phyloP scores from a whole-genome alignment of 1,140 invertebrate species.

The Lerema accius region DNA sequence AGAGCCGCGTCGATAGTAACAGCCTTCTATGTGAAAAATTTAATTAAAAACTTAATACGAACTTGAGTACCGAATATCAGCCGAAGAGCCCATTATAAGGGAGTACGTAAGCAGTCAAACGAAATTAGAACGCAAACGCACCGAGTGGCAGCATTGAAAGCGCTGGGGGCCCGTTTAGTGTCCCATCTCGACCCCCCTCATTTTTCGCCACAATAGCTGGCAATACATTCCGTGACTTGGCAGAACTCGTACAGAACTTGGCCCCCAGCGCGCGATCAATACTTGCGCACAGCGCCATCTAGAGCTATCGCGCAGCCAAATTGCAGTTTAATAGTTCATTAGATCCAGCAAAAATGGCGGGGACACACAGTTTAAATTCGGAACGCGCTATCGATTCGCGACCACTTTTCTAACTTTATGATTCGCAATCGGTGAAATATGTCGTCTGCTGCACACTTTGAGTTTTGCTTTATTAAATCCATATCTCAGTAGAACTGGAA shows the following conservation, averaged over 20 bases:
- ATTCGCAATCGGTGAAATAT: constrained; percentile 14
- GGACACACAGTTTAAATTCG: constrained; percentile 78
- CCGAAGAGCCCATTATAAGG: constrained; percentile 24
- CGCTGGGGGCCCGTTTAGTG: constrained; percentile 40
- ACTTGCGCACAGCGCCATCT: constrained; percentile 78
- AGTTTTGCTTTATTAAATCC: too few species aligned
- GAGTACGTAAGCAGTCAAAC: constrained; percentile 27
- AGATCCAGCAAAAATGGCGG: constrained; percentile 79
- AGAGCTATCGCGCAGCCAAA: constrained; percentile 76
- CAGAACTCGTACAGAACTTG: constrained; percentile 71
- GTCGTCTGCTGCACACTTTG: constrained; percentile 17
- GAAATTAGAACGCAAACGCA: constrained; percentile 38
- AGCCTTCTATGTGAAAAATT: constrained; percentile 2
- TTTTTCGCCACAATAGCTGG: constrained; percentile 77
- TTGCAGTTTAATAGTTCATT: constrained; percentile 82
- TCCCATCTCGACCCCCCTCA: constrained; percentile 61
- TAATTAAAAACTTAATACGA: constrained; percentile 32
- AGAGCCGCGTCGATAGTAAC: not conserved
- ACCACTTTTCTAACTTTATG: constrained; percentile 41
- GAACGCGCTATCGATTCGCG: constrained; percentile 75
- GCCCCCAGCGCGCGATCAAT: constrained; percentile 72
- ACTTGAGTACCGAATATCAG: constrained; percentile 21
- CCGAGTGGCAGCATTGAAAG: constrained; percentile 36
- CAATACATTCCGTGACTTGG: constrained; percentile 81
- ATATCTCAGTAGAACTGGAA: too few species aligned